phyloP scores from a whole-genome alignment of 2,113 vertebrate species.

The Oryzias curvinotus region DNA sequence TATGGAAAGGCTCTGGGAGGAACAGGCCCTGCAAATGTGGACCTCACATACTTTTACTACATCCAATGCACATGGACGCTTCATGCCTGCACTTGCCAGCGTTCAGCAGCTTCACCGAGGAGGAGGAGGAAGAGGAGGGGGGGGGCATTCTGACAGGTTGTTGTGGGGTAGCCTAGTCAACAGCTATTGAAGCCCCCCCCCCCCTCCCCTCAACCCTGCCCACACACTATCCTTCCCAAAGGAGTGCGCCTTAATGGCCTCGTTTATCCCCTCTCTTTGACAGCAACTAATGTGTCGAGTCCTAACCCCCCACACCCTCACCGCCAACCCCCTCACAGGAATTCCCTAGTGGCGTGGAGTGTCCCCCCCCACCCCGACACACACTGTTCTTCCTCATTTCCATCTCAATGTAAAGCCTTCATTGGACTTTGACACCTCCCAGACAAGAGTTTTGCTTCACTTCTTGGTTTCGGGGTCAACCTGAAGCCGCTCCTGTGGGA shows the following conservation, averaged over 20 bases:
- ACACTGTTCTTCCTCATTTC: conserved; percentile 65
- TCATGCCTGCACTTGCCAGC: conserved; percentile 69
- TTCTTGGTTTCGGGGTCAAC: conserved; percentile 74
- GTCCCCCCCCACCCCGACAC: conserved; percentile 56
- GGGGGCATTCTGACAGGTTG: conserved; percentile 78
- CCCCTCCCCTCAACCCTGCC: conserved; percentile 51
- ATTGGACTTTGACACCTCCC: conserved; percentile 76
- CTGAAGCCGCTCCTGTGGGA: conserved; percentile 59
- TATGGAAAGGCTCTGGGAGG: conserved; percentile 1
- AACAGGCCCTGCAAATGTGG: conserved; percentile 31
- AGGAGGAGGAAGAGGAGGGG: conserved; percentile 19
- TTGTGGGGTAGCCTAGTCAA: conserved; percentile 78
- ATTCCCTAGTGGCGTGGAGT: conserved; percentile 64
- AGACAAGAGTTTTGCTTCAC: conserved; percentile 67
- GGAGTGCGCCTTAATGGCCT: conserved; percentile 74
- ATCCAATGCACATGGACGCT: conserved; percentile 36
- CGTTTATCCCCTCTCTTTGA: conserved; percentile 75
- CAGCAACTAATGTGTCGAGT: conserved; percentile 69
- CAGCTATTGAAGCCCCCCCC: conserved; percentile 66
- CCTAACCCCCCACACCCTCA: conserved; percentile 12
- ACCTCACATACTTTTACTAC: conserved; percentile 54
- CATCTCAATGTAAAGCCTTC: conserved; percentile 73
- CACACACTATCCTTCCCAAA: conserved; percentile 69
- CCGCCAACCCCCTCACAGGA: conserved; percentile 62
- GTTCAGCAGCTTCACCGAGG: conserved; percentile 33